Evolutionary conservation across 2,888 invertebrate species (phyloP).

Genomic region (Cryptocephalus moraei): DNA sequence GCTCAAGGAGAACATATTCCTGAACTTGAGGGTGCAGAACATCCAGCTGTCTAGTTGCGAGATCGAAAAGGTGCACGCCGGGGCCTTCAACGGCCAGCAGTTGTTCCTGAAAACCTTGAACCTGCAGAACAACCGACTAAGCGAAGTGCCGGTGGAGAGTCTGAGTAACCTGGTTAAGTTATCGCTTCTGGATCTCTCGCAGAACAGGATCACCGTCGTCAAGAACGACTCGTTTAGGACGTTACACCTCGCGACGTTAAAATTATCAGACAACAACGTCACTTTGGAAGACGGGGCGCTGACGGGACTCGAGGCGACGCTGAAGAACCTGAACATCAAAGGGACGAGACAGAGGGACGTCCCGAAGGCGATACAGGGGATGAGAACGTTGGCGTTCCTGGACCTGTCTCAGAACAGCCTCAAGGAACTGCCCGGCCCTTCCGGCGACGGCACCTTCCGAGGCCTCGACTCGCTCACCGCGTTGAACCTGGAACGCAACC

Average conservation of each 20-base stretch:
- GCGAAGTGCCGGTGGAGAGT: constrained; percentile 66
- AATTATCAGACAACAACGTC: constrained; percentile 80
- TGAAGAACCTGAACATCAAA: constrained; percentile 85
- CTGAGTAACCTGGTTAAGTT: constrained; percentile 58
- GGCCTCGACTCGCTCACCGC: constrained; percentile 75
- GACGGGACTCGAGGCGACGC: constrained; percentile 65
- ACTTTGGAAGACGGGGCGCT: constrained; percentile 62
- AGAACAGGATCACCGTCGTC: constrained; percentile 64
- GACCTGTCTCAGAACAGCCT: constrained; percentile 85
- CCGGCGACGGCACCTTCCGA: constrained; percentile 55
- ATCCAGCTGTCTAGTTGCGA: constrained; percentile 77
- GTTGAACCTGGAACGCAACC: constrained; percentile 78
- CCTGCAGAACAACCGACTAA: constrained; percentile 72
- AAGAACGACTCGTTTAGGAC: constrained; percentile 68
- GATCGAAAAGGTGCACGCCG: constrained; percentile 57
- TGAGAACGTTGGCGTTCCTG: constrained; percentile 73
- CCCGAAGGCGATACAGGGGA: constrained; percentile 67
- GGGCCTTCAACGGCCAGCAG: constrained; percentile 79
- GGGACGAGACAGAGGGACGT: constrained; percentile 72
- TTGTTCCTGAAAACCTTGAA: constrained; percentile 70
- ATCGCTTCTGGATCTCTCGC: constrained; percentile 73
- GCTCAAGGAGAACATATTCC: constrained; percentile 57
- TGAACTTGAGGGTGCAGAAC: constrained; percentile 64
- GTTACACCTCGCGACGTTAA: constrained; percentile 64
- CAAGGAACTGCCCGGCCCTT: constrained; percentile 64